Evolutionary conservation across 2,797 vertebrate species (phyloP).

Genomic region (Semaprochilodus insignis): DNA sequence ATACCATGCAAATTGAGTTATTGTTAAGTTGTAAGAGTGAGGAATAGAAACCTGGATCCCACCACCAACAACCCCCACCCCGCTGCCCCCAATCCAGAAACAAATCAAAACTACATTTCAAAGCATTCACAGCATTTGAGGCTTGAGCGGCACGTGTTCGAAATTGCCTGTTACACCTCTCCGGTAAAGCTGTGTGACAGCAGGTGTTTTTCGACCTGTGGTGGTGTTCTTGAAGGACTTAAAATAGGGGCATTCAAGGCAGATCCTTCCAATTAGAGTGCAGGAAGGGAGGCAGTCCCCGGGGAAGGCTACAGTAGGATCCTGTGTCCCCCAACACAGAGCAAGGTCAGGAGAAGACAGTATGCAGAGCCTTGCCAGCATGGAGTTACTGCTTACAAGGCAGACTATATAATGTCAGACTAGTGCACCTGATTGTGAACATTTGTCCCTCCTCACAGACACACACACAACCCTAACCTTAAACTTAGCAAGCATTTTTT

Average conservation of each 20-base stretch:
- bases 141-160: constrained; percentile 3
- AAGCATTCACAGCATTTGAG: neutral
- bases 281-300: constrained; percentile 8
- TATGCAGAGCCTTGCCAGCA: constrained; percentile 22
- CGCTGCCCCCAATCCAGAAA: too few relatives aligned
- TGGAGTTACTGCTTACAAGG: constrained; percentile 18
- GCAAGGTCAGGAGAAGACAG: constrained; percentile 41
- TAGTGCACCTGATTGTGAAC: neutral
- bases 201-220: constrained; percentile 43
- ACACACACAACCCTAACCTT: too few relatives aligned
- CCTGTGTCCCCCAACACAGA: constrained; percentile 32
- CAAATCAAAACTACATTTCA: constrained; percentile 11
- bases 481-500: too few relatives aligned
- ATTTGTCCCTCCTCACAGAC: neutral
- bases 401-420: neutral
- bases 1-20: too few relatives aligned
- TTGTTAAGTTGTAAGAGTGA: too few relatives aligned
- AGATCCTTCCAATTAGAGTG: constrained; percentile 22
- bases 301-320: constrained; percentile 17
- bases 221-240: constrained; percentile 30
- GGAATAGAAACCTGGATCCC: too few relatives aligned
- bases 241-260: constrained; percentile 41
- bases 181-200: constrained; percentile 33
- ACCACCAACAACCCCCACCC: too few relatives aligned
- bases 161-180: constrained; percentile 21